phyloP scores from a whole-genome alignment of 2,113 vertebrate species.

The Scartelaos histophorus region DNA sequence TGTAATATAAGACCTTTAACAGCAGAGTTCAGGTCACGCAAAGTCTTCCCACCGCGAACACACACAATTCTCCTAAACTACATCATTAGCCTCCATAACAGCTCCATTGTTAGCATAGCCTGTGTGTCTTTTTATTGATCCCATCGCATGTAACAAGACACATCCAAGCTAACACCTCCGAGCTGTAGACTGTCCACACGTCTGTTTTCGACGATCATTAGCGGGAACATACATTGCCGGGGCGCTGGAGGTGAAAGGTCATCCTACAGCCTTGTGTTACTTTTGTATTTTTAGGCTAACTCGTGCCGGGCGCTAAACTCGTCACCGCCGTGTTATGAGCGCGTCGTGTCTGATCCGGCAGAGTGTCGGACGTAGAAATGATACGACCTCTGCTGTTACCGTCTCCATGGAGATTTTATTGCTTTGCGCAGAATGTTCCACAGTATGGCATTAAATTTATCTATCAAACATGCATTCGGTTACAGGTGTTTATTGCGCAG shows the following conservation, averaged over 20 bases:
- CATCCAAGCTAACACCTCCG: neutral
- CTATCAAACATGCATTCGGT: too few species aligned
- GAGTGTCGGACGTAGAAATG: neutral
- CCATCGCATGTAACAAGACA: neutral
- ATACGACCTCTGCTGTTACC: constrained; percentile 8
- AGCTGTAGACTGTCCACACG: neutral
- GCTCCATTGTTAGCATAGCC: neutral
- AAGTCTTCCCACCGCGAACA: neutral
- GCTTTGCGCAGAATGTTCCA: too few species aligned
- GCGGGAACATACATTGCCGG: neutral
- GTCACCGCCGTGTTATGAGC: constrained; percentile 18
- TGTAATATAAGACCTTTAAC: neutral
- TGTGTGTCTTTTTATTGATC: neutral
- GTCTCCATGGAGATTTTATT: too few species aligned
- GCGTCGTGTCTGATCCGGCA: constrained; percentile 36
- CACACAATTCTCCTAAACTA: neutral
- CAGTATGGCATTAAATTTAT: too few species aligned
- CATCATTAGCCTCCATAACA: neutral
- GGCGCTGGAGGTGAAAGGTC: neutral
- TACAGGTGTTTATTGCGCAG: too few species aligned
- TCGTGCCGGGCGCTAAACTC: constrained; percentile 21
- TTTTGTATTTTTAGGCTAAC: constrained; percentile 9
- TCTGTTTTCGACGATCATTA: neutral
- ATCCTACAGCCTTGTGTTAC: constrained; percentile 10
- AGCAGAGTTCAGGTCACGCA: neutral